Percentiles rank a stretch among this genome's conserved stretches.
These are phyloP conservation scores for Aphodius granarius DNA, from an alignment of 2,888 invertebrate species.

Conservation along the genomic window DNA sequence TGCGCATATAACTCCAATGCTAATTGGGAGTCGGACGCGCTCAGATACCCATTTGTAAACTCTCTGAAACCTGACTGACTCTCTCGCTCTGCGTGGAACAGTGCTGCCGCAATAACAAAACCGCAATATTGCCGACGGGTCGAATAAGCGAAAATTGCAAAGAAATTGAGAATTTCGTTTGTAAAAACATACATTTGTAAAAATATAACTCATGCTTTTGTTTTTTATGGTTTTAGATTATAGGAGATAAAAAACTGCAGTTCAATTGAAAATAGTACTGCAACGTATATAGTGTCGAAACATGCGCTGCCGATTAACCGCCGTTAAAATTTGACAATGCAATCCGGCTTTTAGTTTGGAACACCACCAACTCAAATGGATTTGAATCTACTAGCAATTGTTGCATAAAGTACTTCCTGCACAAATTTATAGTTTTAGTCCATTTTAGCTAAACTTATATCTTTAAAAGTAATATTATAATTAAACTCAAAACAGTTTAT, in stretches of 20 bases:
- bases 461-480: no score
- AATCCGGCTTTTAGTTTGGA: background rate
- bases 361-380: background rate
- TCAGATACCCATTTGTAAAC: slow-evolving; percentile 50
- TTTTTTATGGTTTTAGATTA: no score
- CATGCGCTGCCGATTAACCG: background rate
- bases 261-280: no score
- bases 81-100: background rate
- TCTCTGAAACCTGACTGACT: background rate
- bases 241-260: no score
- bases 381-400: background rate
- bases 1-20: slow-evolving; percentile 53
- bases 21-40: slow-evolving; percentile 50
- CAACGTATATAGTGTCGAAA: background rate
- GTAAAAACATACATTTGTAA: no score
- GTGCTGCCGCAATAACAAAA: background rate
- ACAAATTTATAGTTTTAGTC: background rate
- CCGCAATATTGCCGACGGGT: background rate
- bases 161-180: no score
- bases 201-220: no score
- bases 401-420: background rate
- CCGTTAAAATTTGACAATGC: background rate
- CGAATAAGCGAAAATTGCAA: background rate
- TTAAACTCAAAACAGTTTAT: no score
- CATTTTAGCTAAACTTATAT: no score